Percentiles rank a stretch among this genome's conserved stretches.
phyloP scores from a whole-genome alignment of 2,888 invertebrate genomes.

The Nyleta sp. region DNA sequence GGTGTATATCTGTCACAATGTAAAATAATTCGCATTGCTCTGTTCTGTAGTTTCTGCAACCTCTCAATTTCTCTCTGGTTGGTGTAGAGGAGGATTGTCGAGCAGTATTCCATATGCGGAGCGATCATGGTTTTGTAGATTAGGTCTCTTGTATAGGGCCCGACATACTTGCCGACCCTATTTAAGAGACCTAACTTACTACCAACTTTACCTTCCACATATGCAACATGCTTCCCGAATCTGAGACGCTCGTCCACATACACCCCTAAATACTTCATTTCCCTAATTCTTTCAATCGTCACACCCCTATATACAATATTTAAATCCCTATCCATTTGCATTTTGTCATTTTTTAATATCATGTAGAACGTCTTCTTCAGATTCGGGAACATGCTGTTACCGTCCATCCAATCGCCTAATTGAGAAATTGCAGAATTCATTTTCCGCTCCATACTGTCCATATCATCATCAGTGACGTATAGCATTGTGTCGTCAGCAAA shows the following conservation, averaged over 20 bases:
- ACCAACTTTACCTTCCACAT: constrained; percentile 10
- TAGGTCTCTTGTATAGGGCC: constrained; percentile 11
- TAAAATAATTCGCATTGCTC: constrained; percentile 1
- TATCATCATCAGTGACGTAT: constrained; percentile 5
- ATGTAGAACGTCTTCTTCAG: constrained; percentile 1
- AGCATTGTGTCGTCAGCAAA: constrained; percentile 23
- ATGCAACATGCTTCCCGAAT: constrained; percentile 26
- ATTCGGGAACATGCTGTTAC: constrained; percentile 14
- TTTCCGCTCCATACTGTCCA: constrained; percentile 5
- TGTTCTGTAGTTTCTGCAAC: constrained; percentile 17
- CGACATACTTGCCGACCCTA: constrained; percentile 18
- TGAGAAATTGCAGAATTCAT: constrained; percentile 12
- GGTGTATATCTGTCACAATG: constrained; percentile 11
- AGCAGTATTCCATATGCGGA: constrained; percentile 17
- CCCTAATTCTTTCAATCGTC: background rate
- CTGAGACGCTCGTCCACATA: constrained; percentile 11
- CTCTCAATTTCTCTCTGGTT: background rate
- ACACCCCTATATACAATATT: background rate
- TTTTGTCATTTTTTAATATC: constrained; percentile 11
- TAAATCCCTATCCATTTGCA: background rate
- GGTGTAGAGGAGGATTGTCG: background rate
- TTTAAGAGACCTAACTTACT: constrained; percentile 9
- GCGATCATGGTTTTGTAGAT: constrained; percentile 20
- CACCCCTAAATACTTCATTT: constrained; percentile 7
- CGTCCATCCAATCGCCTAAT: constrained; percentile 6